A percentile compares a stretch with the other conserved stretches of the same genome.
Evolutionary conservation across 2,888 invertebrate genomes (phyloP).

Genomic region (Tubulanus polymorphus): DNA sequence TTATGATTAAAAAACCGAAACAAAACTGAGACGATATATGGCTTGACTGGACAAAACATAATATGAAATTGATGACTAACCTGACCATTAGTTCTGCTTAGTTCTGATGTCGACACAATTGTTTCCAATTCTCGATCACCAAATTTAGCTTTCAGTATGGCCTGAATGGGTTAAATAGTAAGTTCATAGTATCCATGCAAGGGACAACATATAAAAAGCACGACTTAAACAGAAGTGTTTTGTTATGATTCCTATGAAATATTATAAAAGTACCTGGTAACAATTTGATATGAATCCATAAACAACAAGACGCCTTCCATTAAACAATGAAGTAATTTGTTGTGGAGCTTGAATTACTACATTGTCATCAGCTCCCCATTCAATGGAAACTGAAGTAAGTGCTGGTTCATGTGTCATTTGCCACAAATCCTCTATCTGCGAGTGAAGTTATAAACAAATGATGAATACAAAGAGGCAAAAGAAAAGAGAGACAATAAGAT

Average conservation of each 20-base stretch:
- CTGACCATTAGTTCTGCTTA: constrained; percentile 45
- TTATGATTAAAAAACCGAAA: neutral
- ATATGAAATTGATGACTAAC: no score
- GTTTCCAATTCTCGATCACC: constrained; percentile 46
- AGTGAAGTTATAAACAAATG: constrained; percentile 1
- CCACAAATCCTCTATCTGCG: constrained; percentile 35
- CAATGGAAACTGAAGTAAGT: constrained; percentile 43
- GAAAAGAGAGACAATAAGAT: neutral
- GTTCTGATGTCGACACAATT: constrained; percentile 46
- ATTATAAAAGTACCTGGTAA: constrained; percentile 32
- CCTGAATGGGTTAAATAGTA: constrained; percentile 25
- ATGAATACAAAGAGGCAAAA: neutral
- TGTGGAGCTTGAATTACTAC: constrained; percentile 42
- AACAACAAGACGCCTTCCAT: constrained; percentile 46
- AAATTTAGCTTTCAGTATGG: constrained; percentile 44
- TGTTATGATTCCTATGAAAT: neutral
- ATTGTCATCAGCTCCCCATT: constrained; percentile 45
- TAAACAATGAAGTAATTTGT: constrained; percentile 48
- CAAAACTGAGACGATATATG: no score
- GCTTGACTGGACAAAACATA: no score
- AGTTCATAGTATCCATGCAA: no score
- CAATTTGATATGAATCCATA: constrained; percentile 50
- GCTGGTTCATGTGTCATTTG: constrained; percentile 43
- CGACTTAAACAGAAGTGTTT: neutral
- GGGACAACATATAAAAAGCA: constrained; percentile 1